Conservation (phyloP, 2,113 vertebrate genomes). For the Pteronura brasiliensis region DNA sequence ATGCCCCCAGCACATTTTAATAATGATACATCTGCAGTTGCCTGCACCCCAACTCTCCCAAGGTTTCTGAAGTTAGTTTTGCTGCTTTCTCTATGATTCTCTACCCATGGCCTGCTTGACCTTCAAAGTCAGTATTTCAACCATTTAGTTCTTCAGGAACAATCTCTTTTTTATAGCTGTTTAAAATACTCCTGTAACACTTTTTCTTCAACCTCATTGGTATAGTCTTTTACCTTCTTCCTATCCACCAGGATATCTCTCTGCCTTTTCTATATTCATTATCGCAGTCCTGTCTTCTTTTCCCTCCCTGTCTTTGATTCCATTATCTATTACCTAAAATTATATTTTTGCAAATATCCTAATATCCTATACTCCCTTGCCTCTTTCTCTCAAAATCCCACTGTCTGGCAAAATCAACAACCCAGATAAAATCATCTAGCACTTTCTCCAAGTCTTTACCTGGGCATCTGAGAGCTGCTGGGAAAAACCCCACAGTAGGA, state of each 20-base stretch:
- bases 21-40: not conserved
- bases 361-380: not conserved
- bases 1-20: not conserved
- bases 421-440: not conserved
- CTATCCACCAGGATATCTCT: not conserved
- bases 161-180: not conserved
- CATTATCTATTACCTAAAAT: not conserved
- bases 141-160: not conserved
- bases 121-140: not conserved
- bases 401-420: not conserved
- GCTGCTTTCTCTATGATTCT: not conserved
- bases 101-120: not conserved
- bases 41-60: not conserved
- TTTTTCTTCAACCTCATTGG: not conserved
- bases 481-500: not conserved
- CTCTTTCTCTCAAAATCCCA: not conserved
- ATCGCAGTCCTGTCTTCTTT: not conserved
- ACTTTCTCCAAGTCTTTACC: not conserved
- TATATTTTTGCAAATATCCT: not conserved
- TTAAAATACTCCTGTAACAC: not conserved
- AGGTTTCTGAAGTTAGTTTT: not conserved
- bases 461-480: not conserved
- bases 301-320: not conserved
- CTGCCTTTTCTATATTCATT: not conserved
- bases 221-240: not conserved